phyloP scores from a whole-genome alignment of 2,888 invertebrate genomes.

The Lepidocyrtoides sp. region DNA sequence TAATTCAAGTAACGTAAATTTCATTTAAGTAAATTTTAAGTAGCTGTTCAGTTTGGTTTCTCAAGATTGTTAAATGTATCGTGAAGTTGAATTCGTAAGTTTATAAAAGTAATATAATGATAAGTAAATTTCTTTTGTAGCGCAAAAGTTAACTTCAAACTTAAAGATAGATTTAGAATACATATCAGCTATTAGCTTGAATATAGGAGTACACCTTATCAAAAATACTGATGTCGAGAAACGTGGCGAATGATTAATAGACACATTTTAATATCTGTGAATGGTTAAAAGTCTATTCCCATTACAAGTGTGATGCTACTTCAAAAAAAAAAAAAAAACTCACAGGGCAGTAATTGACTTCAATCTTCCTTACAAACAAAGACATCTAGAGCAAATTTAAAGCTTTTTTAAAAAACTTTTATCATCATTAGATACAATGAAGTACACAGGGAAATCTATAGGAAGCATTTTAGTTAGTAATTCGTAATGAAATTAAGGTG shows the following conservation, averaged over 20 bases:
- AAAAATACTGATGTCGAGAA: conserved; percentile 27
- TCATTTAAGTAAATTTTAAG: conserved; percentile 54
- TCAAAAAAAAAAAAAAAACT: too few relatives aligned
- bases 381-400: background rate
- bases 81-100: background rate
- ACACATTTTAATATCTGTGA: background rate
- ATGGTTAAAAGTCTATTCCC: too few relatives aligned
- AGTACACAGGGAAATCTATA: background rate
- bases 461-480: background rate
- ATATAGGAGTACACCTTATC: background rate
- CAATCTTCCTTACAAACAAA: background rate
- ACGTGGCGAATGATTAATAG: background rate
- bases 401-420: background rate
- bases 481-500: background rate
- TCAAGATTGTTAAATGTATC: conserved; percentile 40
- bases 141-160: background rate
- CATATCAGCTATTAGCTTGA: background rate
- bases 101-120: background rate
- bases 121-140: background rate
- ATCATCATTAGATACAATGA: conserved; percentile 12
- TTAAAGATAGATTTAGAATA: conserved; percentile 3
- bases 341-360: background rate
- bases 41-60: conserved; percentile 58
- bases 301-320: background rate
- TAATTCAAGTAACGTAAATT: conserved; percentile 60